These are phyloP conservation scores for Apolygus lucorum DNA, from an alignment of 1,140 invertebrate species.

Conservation along the genomic window DNA sequence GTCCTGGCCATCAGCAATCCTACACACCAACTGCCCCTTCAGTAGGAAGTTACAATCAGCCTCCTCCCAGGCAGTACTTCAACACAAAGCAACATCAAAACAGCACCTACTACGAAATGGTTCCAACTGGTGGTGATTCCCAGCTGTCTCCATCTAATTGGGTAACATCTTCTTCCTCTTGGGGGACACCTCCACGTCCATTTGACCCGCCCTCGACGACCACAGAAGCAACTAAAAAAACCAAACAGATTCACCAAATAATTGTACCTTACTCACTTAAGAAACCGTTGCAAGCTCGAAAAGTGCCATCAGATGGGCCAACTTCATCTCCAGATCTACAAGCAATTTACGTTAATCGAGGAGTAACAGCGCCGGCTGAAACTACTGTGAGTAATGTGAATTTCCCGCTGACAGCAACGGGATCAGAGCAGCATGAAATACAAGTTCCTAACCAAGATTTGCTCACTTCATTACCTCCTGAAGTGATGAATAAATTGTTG, in stretches of 20 bases:
- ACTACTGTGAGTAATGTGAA: neutral
- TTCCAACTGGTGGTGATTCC: neutral
- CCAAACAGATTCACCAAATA: slow-evolving; percentile 45
- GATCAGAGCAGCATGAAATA: slow-evolving; percentile 35
- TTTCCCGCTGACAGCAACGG: slow-evolving; percentile 30
- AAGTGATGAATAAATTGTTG: slow-evolving; percentile 37
- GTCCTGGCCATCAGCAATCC: slow-evolving; percentile 1
- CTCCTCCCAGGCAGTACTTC: slow-evolving; percentile 2
- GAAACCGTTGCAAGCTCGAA: slow-evolving; percentile 47
- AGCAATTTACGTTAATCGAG: slow-evolving; percentile 36
- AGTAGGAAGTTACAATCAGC: no score
- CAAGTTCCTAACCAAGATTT: slow-evolving; percentile 36
- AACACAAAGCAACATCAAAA: neutral
- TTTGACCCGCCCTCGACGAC: slow-evolving; percentile 9
- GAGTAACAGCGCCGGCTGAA: slow-evolving; percentile 20
- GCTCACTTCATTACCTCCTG: slow-evolving; percentile 36
- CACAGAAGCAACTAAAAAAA: slow-evolving; percentile 17
- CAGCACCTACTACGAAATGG: slow-evolving; percentile 3
- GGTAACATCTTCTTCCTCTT: neutral
- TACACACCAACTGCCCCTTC: no score
- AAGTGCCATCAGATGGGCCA: slow-evolving; percentile 40
- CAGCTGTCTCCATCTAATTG: neutral
- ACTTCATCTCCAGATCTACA: slow-evolving; percentile 34
- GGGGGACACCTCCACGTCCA: slow-evolving; percentile 7
- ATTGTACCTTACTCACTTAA: slow-evolving; percentile 66